Conservation (phyloP, 2,113 vertebrate species). For the Chascanopsetta lugubris region DNA sequence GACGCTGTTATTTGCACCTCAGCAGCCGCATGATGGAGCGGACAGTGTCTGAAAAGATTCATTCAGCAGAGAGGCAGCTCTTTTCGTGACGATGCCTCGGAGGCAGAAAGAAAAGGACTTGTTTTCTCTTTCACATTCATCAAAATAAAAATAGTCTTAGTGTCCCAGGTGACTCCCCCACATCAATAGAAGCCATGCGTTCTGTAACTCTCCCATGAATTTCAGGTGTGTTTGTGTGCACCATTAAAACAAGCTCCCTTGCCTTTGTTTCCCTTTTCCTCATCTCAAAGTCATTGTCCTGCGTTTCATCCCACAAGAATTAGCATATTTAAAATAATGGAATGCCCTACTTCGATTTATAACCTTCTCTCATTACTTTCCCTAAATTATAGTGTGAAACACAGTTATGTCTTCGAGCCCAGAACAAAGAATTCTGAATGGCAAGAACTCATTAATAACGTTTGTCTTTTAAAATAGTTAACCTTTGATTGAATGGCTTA, state of each 20-base stretch:
- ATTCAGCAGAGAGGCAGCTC: constrained; percentile 46
- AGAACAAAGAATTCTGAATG: constrained; percentile 31
- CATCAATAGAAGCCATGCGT: constrained; percentile 48
- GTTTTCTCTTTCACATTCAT: constrained; percentile 68
- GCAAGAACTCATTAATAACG: constrained; percentile 19
- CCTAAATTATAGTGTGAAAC: constrained; percentile 14
- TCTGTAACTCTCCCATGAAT: constrained; percentile 50
- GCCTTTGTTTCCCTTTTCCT: constrained; percentile 10
- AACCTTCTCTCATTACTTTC: constrained; percentile 31
- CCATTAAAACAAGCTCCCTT: constrained; percentile 32
- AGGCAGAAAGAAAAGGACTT: constrained; percentile 73
- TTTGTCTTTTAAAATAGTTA: constrained; percentile 53
- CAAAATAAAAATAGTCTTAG: constrained; percentile 73
- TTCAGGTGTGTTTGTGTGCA: constrained; percentile 61
- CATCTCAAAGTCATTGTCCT: constrained; percentile 40
- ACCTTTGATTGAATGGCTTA: constrained; percentile 60
- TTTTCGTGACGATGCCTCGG: constrained; percentile 58
- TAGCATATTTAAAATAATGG: constrained; percentile 44
- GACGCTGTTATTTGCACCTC: constrained; percentile 9
- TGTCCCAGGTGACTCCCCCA: constrained; percentile 58
- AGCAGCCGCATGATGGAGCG: constrained; percentile 1
- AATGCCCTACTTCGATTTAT: constrained; percentile 42
- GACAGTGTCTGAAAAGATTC: constrained; percentile 53
- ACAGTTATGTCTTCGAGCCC: background rate
- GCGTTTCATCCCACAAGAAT: constrained; percentile 33